These are phyloP conservation scores for Hypotaenidia philippensis DNA, from an alignment of 2,797 vertebrate species.

Conservation along the genomic window DNA sequence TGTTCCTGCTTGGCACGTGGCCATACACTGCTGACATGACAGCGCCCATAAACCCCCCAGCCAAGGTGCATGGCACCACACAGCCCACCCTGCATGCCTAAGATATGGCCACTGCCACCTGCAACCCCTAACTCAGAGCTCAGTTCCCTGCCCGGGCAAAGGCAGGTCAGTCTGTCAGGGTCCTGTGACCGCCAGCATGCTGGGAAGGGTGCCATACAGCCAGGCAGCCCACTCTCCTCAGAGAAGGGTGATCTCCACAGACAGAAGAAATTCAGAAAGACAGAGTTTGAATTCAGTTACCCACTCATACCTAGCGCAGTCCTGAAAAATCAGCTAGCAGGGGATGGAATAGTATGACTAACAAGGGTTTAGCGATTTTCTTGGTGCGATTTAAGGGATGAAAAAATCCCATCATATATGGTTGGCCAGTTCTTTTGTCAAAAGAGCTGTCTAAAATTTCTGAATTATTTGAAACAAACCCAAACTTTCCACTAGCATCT, in stretches of 20 bases:
- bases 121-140: not conserved
- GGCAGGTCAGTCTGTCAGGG: not conserved
- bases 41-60: rapidly evolving
- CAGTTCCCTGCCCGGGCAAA: not conserved
- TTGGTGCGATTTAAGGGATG: not conserved
- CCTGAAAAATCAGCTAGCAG: not conserved
- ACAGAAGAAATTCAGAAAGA: not conserved
- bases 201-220: not conserved
- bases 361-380: not conserved
- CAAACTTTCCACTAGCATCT: not conserved
- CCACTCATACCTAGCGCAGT: not conserved
- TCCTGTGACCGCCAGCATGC: not conserved
- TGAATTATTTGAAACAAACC: not conserved
- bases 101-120: rapidly evolving
- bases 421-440: not conserved
- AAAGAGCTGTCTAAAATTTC: not conserved
- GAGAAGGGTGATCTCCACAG: not conserved
- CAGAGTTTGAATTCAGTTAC: not conserved
- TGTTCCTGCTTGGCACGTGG: not conserved
- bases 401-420: not conserved
- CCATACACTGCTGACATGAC: rapidly evolving
- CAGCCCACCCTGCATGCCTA: rapidly evolving
- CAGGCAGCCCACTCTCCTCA: not conserved
- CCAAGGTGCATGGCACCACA: rapidly evolving
- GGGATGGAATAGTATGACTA: not conserved